These are phyloP conservation scores for Lasioglossum marginatum DNA, from an alignment of 2,888 invertebrate species.

Conservation along the genomic window DNA sequence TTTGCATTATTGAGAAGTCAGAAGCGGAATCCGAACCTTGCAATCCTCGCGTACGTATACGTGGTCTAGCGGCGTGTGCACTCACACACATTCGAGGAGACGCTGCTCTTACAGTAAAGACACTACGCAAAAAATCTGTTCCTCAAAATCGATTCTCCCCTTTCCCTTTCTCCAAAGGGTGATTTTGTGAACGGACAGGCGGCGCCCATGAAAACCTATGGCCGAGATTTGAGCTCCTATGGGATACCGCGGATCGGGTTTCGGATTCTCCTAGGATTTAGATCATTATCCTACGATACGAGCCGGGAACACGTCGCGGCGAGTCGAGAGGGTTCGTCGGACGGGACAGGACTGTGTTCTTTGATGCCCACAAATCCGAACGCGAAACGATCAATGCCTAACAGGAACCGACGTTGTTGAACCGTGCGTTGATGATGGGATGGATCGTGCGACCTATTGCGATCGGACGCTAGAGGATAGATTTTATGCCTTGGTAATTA, in stretches of 20 bases:
- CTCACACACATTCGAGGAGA: too few species aligned
- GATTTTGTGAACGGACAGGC: background rate
- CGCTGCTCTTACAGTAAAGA: too few species aligned
- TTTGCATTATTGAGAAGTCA: too few species aligned
- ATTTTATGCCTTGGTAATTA: conserved; percentile 50
- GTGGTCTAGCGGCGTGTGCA: too few species aligned
- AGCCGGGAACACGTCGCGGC: conserved; percentile 68
- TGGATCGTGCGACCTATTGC: background rate
- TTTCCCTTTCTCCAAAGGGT: background rate
- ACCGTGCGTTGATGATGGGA: conserved; percentile 17
- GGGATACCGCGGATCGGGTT: conserved; percentile 64
- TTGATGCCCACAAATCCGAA: conserved; percentile 68
- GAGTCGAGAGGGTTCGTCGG: conserved; percentile 48
- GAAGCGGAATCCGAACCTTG: too few species aligned
- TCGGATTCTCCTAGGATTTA: conserved; percentile 71
- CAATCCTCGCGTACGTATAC: too few species aligned
- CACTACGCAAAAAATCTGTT: too few species aligned
- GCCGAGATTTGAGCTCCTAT: conserved; percentile 39
- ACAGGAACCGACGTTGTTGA: conserved; percentile 21
- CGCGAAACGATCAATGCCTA: conserved; percentile 65
- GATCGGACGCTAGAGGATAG: conserved; percentile 5
- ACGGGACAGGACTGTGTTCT: conserved; percentile 53
- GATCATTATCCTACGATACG: conserved; percentile 71
- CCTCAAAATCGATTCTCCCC: too few species aligned
- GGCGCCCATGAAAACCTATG: conserved; percentile 38